Evolutionary conservation across 2,113 vertebrate genomes (phyloP), one percentile per base, ranked within the genome.

Genomic region (Platichthys stellatus): DNA sequence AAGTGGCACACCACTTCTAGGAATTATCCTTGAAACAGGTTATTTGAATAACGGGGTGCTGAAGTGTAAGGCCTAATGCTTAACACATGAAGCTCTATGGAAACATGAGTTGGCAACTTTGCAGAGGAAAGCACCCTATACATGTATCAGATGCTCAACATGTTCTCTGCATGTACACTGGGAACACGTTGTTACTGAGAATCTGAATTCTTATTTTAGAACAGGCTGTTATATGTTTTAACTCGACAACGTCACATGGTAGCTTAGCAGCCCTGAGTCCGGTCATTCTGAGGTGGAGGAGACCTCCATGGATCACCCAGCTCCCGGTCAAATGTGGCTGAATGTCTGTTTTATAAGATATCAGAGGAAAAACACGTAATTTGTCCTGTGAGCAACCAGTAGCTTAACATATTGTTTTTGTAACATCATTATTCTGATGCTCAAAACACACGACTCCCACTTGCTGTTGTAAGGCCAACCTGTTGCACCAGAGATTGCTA

Each of bases 1-100:
- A 81, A 88, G 81, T 86, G 72, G 76, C 80, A 84, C 56, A 63
- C 11, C 65, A 78, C 73, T 89, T 91, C 83, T 86, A 88, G 83
- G 84, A 90, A 90, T 73, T 69, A 63, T 24, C 72, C 80, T 74
- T 63, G 61, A 74, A 86, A 69, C 65, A 69, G 81, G 62, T 80
- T 35, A 74, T 80, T 79, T 75, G 78, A 82, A 81, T 89, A 84
- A 82, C 80, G 63, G 76, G 76, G 67, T 86, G 81, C 53, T 84
- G 80, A 81, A 71, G 74, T 82, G 63, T 78, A 28, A 61, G 67
- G 45, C 70, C 81, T 69, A 85, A 86, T 80, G 82, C 57, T 68
- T 68, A 77, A 85, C 84, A 85, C 20, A 58, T 84, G 84, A 84
- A 84, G 74, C 80, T 82, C 57, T 72, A 66, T 74, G 84, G 82